Base-by-base conservation (phyloP, 1,140 invertebrate species). In the Bicyclus anynana region DNA sequence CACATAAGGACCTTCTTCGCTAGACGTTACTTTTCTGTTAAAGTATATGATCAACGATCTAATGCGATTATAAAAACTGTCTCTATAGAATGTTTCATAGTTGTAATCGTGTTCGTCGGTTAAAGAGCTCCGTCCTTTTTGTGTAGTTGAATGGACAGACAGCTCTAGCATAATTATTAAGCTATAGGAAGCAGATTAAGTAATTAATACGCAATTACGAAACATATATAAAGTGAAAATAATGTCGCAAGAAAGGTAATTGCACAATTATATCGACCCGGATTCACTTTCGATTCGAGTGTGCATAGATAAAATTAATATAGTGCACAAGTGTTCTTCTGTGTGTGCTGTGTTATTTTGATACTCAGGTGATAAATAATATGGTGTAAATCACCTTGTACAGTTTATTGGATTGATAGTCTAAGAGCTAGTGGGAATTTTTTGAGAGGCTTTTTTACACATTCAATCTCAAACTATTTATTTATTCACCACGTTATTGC, bases 221-320 rank as follows among this genome's bases (percentile, higher is more conserved):
- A 13, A 12, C 47, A 9, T 9, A 40, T 38, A 38, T 17, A 49
- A 18, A 59, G 40, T 47, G 42, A 71, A 71, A 69, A 62, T 48
- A 59, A 66, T 76, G 66, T 73, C 69, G 69, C 67, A 74, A 74
- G 64, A 68, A 74, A 75, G 73, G 70, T 79, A 74, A 80, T 78
- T 80, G 77, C 74, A 76, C 75, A 81, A 81, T 81, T 79, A 78
- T 65, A 66, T 57, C 58, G 74, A 59, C 66, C 69, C 74, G 50
- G 69, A 71, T 74, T 68, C 61, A 7, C 23, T 23, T 74, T 68
- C 62, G 42, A 64, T 74, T 68, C 62, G 42, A 64, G 69, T 74
- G 62, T 73, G 68, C 66, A 67, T 72, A 72, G 69, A 77, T 79
- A 79, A 70, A 59, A 48, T 49, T 3, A 12, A 40, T 50, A 50